phyloP scores from a whole-genome alignment of 2,113 vertebrate genomes.

The Montifringilla adamsi region DNA sequence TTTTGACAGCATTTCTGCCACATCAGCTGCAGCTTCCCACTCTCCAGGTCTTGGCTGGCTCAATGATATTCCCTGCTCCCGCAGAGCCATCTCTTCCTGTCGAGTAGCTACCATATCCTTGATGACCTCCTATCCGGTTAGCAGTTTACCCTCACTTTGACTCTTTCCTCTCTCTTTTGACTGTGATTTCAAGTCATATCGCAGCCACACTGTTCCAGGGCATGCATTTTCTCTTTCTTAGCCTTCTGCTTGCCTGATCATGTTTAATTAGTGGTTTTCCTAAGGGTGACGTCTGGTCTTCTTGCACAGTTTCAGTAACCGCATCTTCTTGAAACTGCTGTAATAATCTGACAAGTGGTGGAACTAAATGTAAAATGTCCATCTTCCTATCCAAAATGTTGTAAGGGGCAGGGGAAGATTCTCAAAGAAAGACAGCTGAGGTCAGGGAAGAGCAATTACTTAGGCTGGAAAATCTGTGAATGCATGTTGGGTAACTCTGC shows the following conservation, averaged over 20 bases:
- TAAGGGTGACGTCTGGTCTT: not conserved
- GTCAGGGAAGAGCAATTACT: not conserved
- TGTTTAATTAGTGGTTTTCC: not conserved
- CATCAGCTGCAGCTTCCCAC: not conserved
- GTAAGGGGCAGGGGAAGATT: not conserved
- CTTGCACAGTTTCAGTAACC: not conserved
- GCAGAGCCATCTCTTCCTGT: not conserved
- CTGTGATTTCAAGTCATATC: not conserved
- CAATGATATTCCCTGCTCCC: not conserved
- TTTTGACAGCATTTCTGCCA: not conserved
- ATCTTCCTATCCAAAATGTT: not conserved
- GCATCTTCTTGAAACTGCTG: not conserved
- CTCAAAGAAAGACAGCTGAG: not conserved
- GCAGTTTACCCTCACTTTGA: not conserved
- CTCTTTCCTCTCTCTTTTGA: not conserved
- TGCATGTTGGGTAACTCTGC: not conserved
- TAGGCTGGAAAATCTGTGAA: not conserved
- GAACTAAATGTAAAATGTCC: not conserved
- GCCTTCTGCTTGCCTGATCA: not conserved
- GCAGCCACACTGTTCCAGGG: not conserved
- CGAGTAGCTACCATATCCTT: not conserved
- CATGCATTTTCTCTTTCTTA: not conserved
- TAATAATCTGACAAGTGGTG: not conserved
- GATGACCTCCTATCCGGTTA: not conserved
- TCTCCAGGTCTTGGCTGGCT: not conserved